These are phyloP conservation scores for Odontomyia ornata DNA, from an alignment of 2,888 invertebrate genomes.

Conservation along the genomic window DNA sequence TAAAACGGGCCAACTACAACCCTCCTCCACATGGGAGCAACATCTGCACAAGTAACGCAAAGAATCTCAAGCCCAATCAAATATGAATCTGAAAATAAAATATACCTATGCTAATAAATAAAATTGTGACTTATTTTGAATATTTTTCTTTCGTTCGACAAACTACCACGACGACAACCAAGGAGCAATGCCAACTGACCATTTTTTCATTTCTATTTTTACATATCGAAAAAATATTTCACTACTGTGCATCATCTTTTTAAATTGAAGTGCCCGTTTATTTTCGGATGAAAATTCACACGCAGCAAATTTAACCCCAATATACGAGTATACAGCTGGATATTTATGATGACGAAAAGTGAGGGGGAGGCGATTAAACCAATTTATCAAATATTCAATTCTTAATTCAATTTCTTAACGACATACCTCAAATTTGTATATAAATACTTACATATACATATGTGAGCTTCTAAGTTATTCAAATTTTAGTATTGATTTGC, in stretches of 20 bases:
- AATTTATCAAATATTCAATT: too few species aligned
- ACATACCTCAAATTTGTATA: too few species aligned
- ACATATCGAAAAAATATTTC: constrained; percentile 6
- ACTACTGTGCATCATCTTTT: constrained; percentile 14
- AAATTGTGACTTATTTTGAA: neutral
- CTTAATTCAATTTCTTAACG: too few species aligned
- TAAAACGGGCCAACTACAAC: too few species aligned
- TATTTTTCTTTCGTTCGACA: too few species aligned
- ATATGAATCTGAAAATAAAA: neutral
- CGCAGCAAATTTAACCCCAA: neutral
- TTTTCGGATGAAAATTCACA: constrained; percentile 5
- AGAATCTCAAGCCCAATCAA: too few species aligned
- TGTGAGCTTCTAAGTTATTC: too few species aligned
- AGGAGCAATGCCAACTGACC: neutral
- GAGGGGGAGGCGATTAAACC: neutral
- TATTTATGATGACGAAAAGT: neutral
- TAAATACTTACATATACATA: too few species aligned
- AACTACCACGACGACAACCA: too few species aligned
- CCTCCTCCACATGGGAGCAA: too few species aligned
- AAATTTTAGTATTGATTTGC: too few species aligned
- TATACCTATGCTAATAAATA: neutral
- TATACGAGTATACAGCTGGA: neutral
- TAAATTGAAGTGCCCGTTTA: constrained; percentile 19
- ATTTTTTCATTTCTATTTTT: constrained; percentile 18
- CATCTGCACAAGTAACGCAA: too few species aligned